A percentile compares a stretch with the other conserved stretches of the same genome.
These are phyloP conservation scores for Drosophila bipectinata DNA, from an alignment of 1,140 invertebrate genomes.

Conservation along the genomic window DNA sequence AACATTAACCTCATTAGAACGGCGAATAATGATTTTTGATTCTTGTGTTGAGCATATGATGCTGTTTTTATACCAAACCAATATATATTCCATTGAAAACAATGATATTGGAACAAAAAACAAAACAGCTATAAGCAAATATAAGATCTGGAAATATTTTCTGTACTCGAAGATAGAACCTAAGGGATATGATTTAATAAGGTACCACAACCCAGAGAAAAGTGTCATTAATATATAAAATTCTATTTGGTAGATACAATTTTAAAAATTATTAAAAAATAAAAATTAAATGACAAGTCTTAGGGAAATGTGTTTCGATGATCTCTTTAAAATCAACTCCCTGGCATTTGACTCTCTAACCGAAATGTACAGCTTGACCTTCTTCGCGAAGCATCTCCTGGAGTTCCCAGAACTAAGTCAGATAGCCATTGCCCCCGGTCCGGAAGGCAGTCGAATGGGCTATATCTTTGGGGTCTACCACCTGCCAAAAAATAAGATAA, in stretches of 20 bases:
- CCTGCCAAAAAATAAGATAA: neutral
- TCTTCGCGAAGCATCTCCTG: constrained; percentile 49
- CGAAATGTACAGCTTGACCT: constrained; percentile 53
- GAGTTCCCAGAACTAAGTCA: constrained; percentile 42
- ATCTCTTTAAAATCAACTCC: constrained; percentile 63
- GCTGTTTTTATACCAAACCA: constrained; percentile 2
- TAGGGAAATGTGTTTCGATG: constrained; percentile 52
- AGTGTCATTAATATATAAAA: neutral
- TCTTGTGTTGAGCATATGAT: constrained; percentile 16
- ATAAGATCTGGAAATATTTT: too few species aligned
- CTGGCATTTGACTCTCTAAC: constrained; percentile 57
- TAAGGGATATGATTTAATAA: too few species aligned
- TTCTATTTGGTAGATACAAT: neutral
- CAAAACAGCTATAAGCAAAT: neutral
- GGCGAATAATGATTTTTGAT: constrained; percentile 59
- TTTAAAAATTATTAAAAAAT: neutral
- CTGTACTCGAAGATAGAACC: too few species aligned
- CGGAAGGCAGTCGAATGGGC: constrained; percentile 26
- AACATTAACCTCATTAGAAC: constrained; percentile 80
- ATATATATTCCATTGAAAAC: neutral
- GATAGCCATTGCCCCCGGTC: constrained; percentile 35
- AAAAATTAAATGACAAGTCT: constrained; percentile 38
- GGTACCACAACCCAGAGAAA: neutral
- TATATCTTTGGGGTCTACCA: constrained; percentile 55
- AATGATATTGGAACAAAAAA: neutral